Percentiles rank a stretch among this genome's conserved stretches.
Evolutionary conservation across 2,888 invertebrate species (phyloP).

Genomic region (Furcula furcula): DNA sequence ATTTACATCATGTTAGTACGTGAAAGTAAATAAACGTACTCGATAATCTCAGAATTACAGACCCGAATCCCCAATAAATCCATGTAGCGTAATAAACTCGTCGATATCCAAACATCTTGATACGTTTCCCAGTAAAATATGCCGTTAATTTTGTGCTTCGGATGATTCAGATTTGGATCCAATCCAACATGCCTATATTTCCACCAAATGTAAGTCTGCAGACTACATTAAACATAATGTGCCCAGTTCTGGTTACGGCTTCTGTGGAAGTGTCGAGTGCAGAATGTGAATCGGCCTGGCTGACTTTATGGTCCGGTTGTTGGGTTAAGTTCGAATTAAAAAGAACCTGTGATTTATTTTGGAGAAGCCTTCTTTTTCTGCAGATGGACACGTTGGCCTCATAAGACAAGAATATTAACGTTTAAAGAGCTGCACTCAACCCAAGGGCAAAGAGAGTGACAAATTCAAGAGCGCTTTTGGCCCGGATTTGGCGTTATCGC

Average conservation of each 20-base stretch:
- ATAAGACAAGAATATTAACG: too few species aligned
- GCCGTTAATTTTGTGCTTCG: constrained; percentile 10
- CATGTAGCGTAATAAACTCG: constrained; percentile 27
- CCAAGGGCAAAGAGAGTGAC: too few species aligned
- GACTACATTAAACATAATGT: constrained; percentile 19
- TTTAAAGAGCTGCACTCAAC: too few species aligned
- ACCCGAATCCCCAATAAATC: constrained; percentile 15
- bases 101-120: constrained; percentile 21
- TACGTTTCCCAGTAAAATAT: constrained; percentile 19
- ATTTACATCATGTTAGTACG: not conserved
- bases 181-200: constrained; percentile 25
- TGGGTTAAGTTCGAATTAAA: too few species aligned
- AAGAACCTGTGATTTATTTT: too few species aligned
- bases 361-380: too few species aligned
- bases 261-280: too few species aligned
- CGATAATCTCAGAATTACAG: constrained; percentile 18
- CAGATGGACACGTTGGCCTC: too few species aligned
- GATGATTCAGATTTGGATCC: constrained; percentile 23
- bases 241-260: constrained; percentile 7
- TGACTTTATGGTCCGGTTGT: too few species aligned
- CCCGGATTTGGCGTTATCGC: too few species aligned
- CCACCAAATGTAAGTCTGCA: constrained; percentile 21
- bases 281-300: too few species aligned
- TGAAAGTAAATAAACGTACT: constrained; percentile 4
- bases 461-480: too few species aligned